These are phyloP conservation scores for Paracentrotus lividus DNA, from an alignment of 53 echinoderm and acorn worm species.

Conservation along the genomic window DNA sequence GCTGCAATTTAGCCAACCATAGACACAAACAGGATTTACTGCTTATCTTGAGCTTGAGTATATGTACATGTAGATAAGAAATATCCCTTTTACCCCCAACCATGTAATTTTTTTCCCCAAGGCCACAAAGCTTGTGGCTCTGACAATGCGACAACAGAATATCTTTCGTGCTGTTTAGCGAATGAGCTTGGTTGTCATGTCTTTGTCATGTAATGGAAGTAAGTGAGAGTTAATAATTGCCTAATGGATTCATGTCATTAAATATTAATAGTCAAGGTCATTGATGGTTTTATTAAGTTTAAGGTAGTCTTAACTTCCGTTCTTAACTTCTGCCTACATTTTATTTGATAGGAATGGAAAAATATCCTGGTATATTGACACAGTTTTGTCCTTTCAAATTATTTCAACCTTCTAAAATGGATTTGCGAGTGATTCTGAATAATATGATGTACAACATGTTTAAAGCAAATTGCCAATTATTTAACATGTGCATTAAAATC, in stretches of 20 bases:
- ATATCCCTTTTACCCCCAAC: too few species aligned
- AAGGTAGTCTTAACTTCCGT: not conserved
- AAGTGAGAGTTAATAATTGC: conserved; percentile 22
- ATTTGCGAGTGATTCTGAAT: too few species aligned
- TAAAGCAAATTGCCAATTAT: not conserved
- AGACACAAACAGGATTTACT: too few species aligned
- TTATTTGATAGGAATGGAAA: not conserved
- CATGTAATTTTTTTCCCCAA: not conserved
- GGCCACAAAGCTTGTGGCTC: not conserved
- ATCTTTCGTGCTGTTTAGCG: not conserved
- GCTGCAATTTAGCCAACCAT: too few species aligned
- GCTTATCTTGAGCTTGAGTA: too few species aligned
- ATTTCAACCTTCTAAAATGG: too few species aligned
- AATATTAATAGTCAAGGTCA: not conserved
- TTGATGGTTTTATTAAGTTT: not conserved
- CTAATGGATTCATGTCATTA: not conserved
- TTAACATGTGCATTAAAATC: too few species aligned
- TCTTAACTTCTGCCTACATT: not conserved
- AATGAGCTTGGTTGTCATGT: not conserved
- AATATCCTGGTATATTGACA: not conserved
- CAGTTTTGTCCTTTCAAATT: not conserved
- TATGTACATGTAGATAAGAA: too few species aligned
- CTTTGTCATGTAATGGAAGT: not conserved
- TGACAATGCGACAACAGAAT: not conserved
- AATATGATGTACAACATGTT: not conserved